Percentiles rank a stretch among this genome's conserved stretches.
These are phyloP conservation scores for Pygmarrhopalites habei DNA, from an alignment of 1,140 invertebrate species.

Conservation along the genomic window DNA sequence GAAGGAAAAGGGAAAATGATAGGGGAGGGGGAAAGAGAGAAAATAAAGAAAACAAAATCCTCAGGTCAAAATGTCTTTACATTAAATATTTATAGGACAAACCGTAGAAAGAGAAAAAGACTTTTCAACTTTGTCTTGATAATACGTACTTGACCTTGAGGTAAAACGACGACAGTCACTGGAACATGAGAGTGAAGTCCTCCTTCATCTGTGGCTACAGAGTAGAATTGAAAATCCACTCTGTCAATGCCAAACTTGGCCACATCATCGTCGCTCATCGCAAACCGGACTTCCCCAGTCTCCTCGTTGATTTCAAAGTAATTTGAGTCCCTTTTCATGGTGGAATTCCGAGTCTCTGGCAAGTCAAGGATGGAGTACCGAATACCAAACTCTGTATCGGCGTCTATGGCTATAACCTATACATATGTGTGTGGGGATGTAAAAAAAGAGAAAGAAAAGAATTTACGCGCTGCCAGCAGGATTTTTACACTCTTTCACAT, in stretches of 20 bases:
- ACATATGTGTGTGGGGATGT: no score
- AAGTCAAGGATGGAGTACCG: slow-evolving; percentile 38
- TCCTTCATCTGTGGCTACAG: slow-evolving; percentile 35
- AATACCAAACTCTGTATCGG: slow-evolving; percentile 37
- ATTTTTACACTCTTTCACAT: background rate
- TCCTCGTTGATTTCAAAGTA: slow-evolving; percentile 38
- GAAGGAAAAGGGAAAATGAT: no score
- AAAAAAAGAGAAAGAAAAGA: slow-evolving; percentile 2
- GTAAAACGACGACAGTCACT: slow-evolving; percentile 35
- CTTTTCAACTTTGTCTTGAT: no score
- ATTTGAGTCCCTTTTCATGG: slow-evolving; percentile 28
- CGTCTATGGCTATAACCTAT: slow-evolving; percentile 35
- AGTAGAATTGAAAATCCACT: slow-evolving; percentile 38
- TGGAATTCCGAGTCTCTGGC: slow-evolving; percentile 16
- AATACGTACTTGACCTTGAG: slow-evolving; percentile 28
- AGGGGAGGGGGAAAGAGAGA: no score
- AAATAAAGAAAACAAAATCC: no score
- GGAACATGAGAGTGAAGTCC: slow-evolving; percentile 36
- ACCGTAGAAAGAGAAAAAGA: no score
- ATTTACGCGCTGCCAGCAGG: background rate
- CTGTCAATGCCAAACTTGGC: slow-evolving; percentile 26
- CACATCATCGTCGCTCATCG: slow-evolving; percentile 31
- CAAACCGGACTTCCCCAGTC: slow-evolving; percentile 34
- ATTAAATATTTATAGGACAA: no score
- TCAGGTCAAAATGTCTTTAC: no score